Base-by-base conservation (phyloP, 2,113 vertebrate genomes). In the Aldabrachelys gigantea region DNA sequence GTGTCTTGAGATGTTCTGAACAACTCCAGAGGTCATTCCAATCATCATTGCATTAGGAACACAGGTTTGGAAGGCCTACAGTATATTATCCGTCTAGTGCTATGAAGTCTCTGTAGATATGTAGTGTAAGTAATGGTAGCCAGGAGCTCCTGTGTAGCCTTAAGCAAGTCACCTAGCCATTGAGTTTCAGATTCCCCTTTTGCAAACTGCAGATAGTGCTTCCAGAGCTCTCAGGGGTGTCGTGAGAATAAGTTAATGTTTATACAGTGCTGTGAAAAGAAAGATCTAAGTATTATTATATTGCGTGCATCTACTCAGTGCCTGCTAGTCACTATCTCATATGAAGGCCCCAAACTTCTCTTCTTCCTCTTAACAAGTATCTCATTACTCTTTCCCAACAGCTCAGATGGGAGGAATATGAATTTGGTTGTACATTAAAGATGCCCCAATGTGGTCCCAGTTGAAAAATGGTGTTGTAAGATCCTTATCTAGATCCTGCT, bases 131-230 rank as follows among this genome's bases (percentile, higher is more conserved):
- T 38, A 72, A 35, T 14, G 24, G 11, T 13, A 78, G 75, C 24
- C 41, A 78, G 41, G 13, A 29, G 41, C 25, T 78, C 22, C 38
- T 27, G 41, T 13, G 24, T 78, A 13, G 41, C 29, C 38, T 0
- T 95, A 79, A 90, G 57, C 75, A 25, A 78, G 41, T 88, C 90
- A 95, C 62, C 87, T 94, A 82, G 54, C 92, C 69, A 35, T 9
- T 84, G 84, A 25, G 53, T 92, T 95, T 94, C 90, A 91, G 88
- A 94, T 88, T 57, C 25, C 17, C 91, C 88, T 88, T 94, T 92
- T 88, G 85, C 82, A 85, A 93, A 85, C 12, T 41, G 52, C 54
- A 81, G 49, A 47, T 80, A 53, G 93, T 91, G 52, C 90, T 85
- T 49, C 76, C 87, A 69, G 85, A 94, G 76, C 29, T 93, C 80